These are phyloP conservation scores for Pseudanteris insignis DNA, from an alignment of 2,888 invertebrate genomes.

Conservation along the genomic window DNA sequence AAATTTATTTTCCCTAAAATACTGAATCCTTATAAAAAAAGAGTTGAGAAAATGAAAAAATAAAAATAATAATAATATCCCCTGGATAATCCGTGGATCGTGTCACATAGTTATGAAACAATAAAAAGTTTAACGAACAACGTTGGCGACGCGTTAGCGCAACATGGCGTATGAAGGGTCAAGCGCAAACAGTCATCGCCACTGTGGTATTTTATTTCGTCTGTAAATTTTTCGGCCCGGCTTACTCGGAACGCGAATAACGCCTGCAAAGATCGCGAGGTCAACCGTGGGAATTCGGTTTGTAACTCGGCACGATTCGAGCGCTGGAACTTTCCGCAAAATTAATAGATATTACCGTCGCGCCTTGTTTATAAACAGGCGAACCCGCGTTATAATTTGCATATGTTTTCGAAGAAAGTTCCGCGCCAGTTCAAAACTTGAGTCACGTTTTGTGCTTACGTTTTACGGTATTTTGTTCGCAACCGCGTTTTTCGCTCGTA, in stretches of 20 bases:
- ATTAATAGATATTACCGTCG: conserved; percentile 33
- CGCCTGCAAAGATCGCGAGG: conserved; percentile 31
- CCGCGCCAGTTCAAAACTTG: conserved; percentile 13
- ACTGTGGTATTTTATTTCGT: conserved; percentile 26
- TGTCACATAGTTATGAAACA: too few relatives aligned
- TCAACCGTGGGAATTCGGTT: conserved; percentile 35
- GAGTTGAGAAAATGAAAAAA: too few relatives aligned
- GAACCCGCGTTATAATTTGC: conserved; percentile 25
- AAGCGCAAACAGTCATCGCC: background rate
- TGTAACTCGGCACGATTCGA: conserved; percentile 16
- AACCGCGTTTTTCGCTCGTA: background rate
- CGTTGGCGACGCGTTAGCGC: too few relatives aligned
- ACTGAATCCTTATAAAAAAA: too few relatives aligned
- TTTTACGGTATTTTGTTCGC: conserved; percentile 7
- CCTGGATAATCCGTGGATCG: too few relatives aligned
- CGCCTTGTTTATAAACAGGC: conserved; percentile 25
- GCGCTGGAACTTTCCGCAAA: conserved; percentile 13
- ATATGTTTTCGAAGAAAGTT: conserved; percentile 23
- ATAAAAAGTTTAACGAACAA: too few relatives aligned
- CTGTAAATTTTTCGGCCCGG: conserved; percentile 33
- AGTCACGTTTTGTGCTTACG: conserved; percentile 1
- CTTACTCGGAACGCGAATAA: conserved; percentile 35
- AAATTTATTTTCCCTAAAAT: too few relatives aligned
- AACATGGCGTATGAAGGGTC: background rate
- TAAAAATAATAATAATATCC: too few relatives aligned